These are phyloP conservation scores for Eledone cirrhosa DNA, from an alignment of 2,888 invertebrate species.

Conservation along the genomic window DNA sequence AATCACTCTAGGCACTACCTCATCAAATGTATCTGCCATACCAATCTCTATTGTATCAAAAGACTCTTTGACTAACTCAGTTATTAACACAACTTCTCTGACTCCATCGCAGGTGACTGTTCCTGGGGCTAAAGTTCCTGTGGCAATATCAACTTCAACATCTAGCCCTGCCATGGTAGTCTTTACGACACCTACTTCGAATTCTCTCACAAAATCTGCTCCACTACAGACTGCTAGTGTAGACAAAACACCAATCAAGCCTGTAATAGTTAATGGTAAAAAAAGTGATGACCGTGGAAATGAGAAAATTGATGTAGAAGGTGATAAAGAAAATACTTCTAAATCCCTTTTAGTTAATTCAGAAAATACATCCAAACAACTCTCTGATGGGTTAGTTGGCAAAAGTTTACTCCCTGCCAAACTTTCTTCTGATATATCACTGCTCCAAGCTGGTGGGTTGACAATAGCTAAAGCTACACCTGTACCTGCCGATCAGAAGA, in stretches of 20 bases:
- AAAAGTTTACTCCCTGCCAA: constrained; percentile 5
- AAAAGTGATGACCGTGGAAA: constrained; percentile 18
- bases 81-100: neutral
- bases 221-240: neutral
- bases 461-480: neutral
- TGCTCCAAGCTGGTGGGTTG: constrained; percentile 5
- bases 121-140: constrained; percentile 9
- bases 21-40: constrained; percentile 5
- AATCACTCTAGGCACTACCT: neutral
- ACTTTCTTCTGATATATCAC: constrained; percentile 27
- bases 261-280: constrained; percentile 2
- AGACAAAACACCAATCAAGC: constrained; percentile 7
- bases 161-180: neutral
- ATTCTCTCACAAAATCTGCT: constrained; percentile 5
- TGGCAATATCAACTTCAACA: neutral
- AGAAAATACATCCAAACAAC: constrained; percentile 13
- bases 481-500: neutral
- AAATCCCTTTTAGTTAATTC: constrained; percentile 22
- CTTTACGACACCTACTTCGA: neutral
- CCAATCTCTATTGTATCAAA: constrained; percentile 1
- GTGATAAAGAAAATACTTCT: constrained; percentile 32
- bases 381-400: constrained; percentile 19
- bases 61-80: constrained; percentile 1
- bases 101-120: neutral
- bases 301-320: constrained; percentile 51